These are phyloP conservation scores for Aethina tumida DNA, from an alignment of 1,140 invertebrate genomes.

Conservation along the genomic window DNA sequence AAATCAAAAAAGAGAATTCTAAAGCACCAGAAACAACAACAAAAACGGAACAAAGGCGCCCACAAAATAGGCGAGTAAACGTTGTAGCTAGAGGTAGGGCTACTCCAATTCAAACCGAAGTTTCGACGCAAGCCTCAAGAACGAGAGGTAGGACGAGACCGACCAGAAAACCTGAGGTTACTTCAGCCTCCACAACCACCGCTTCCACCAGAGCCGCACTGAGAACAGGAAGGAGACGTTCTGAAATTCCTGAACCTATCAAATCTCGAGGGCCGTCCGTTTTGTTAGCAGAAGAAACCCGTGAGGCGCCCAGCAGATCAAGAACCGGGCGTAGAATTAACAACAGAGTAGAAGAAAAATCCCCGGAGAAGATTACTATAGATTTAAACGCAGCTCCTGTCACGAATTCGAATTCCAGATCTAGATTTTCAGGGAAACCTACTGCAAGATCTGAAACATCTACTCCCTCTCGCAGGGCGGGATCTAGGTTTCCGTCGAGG, in stretches of 20 bases:
- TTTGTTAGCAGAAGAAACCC: conserved; percentile 14
- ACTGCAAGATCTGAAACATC: not conserved
- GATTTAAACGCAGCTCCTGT: conserved; percentile 7
- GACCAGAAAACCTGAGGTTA: conserved; percentile 8
- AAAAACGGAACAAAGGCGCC: conserved; percentile 1
- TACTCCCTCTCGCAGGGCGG: conserved; percentile 6
- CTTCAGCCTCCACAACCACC: conserved; percentile 1
- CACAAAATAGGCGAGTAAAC: too few relatives aligned
- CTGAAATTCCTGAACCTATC: conserved; percentile 9
- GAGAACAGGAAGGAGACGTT: conserved; percentile 15
- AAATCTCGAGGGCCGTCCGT: conserved; percentile 19
- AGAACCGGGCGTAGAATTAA: conserved; percentile 26
- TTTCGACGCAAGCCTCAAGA: conserved; percentile 13
- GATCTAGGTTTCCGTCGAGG: conserved; percentile 6
- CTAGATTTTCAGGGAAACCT: not conserved
- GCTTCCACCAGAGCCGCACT: conserved; percentile 5
- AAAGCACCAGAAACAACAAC: too few relatives aligned
- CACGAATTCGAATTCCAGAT: conserved; percentile 4
- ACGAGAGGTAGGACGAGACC: conserved; percentile 16
- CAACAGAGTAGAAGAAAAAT: conserved; percentile 7
- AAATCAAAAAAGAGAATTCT: too few relatives aligned
- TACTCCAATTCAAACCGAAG: conserved; percentile 9
- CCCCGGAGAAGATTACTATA: conserved; percentile 16
- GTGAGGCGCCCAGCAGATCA: conserved; percentile 12
- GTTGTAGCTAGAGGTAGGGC: too few relatives aligned